Evolutionary conservation across 2,797 vertebrate species (phyloP), one percentile per base, ranked within the genome.

Genomic region (Acanthis flammea): DNA sequence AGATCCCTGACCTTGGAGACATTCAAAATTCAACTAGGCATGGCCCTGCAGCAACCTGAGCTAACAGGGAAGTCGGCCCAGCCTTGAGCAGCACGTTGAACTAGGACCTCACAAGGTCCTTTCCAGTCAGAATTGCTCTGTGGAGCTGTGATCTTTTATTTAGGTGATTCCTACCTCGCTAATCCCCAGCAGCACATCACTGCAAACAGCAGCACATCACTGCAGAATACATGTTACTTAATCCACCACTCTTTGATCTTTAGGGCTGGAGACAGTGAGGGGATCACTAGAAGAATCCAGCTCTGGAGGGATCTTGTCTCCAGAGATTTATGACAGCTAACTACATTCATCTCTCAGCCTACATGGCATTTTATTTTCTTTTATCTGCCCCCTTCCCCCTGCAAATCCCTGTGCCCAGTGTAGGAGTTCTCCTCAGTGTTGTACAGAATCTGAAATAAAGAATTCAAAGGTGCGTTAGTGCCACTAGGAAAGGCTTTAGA

Each of bases 81-180:
- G 51, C 30, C 75, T 54, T 63, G 60, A 87, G 63, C 51, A 70
- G 48, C 2, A 0, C 9, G 3, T 67, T 86, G 68, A 70, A 86
- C 57, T 19, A 77, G 41, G 79, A 92, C 33, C 51, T 79, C 71
- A 80, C 3, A 3, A 91, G 37, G 77, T 82, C 62, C 60, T 50
- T 92, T 89, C 74, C 74, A 90, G 65, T 37, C 86, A 68, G 75
- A 91, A 70, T 30, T 65, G 53, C 68, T 30, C 37, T 37, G 12
- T 54, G 53, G 15, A 58, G 45, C 75, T 88, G n/a, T 94, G 79
- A 90, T 88, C 84, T 90, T 94, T 91, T 82, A 91, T 87, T 91
- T 74, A 92, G 79, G 53, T 77, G 72, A 92, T 81, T 94, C 88
- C 88, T 70, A 62, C 62, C 78, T 62, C 10, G 7, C 83, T 94